phyloP scores from a whole-genome alignment of 2,113 vertebrate species.

The Albula goreensis region DNA sequence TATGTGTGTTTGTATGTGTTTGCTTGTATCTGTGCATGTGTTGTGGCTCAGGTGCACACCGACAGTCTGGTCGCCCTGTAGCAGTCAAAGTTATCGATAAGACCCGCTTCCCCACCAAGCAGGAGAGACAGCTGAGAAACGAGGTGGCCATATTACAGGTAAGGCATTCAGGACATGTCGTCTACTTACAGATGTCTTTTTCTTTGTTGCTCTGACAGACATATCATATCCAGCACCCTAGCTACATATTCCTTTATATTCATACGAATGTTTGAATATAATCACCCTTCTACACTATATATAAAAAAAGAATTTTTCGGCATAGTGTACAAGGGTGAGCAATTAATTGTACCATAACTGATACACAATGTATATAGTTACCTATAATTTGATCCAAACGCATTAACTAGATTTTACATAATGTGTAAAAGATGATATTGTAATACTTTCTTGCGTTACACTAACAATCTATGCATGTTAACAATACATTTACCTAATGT shows the following conservation, averaged over 20 bases:
- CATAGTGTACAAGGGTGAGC: too few relatives aligned
- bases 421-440: neutral
- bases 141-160: constrained; percentile 83
- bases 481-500: neutral
- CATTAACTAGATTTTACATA: neutral
- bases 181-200: neutral
- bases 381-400: neutral
- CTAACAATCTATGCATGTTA: neutral
- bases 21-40: neutral
- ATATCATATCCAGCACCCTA: neutral
- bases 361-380: neutral
- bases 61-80: constrained; percentile 70
- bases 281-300: too few relatives aligned
- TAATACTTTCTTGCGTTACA: neutral
- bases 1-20: neutral
- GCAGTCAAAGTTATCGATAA: constrained; percentile 85
- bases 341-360: neutral
- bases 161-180: neutral
- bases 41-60: constrained; percentile 71
- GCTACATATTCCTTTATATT: neutral
- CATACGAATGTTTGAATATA: neutral
- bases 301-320: too few relatives aligned
- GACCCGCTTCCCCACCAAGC: constrained; percentile 76
- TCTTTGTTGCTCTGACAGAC: neutral
- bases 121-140: constrained; percentile 78